phyloP scores from a whole-genome alignment of 2,113 vertebrate species.

The Dasyornis broadbenti region DNA sequence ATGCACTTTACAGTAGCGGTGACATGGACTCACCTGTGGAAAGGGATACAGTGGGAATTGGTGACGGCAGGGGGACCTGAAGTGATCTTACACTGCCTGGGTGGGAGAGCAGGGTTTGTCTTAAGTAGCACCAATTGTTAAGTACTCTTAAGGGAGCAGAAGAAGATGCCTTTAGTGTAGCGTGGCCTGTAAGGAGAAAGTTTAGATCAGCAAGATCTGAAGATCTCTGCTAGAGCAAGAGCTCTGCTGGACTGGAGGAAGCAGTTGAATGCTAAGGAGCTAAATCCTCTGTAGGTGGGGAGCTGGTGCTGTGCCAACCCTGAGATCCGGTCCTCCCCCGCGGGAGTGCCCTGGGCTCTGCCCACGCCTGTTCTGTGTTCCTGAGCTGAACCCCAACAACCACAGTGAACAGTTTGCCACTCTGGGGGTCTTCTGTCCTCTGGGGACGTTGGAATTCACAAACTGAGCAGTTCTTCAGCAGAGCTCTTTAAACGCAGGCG shows the following conservation, averaged over 20 bases:
- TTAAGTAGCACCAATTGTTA: accelerated
- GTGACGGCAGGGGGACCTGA: accelerated
- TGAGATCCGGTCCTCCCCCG: accelerated
- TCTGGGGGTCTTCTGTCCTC: not conserved
- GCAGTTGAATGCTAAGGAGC: accelerated
- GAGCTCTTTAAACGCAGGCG: accelerated
- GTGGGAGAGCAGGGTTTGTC: not conserved
- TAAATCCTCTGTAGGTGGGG: accelerated
- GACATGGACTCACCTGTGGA: accelerated
- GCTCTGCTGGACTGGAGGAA: not conserved
- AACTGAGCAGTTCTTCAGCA: not conserved
- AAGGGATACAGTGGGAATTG: accelerated
- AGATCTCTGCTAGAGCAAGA: no score
- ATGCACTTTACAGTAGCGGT: accelerated
- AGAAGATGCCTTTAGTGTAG: not conserved
- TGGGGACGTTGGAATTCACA: accelerated
- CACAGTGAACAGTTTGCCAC: accelerated
- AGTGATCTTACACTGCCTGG: accelerated
- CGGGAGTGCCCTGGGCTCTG: not conserved
- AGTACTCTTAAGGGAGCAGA: not conserved
- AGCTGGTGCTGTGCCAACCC: not conserved
- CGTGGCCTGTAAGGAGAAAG: accelerated
- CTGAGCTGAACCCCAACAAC: not conserved
- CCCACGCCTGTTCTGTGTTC: not conserved
- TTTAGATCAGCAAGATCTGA: accelerated